Conservation (phyloP, 2,113 vertebrate genomes). For the Equus quagga region DNA sequence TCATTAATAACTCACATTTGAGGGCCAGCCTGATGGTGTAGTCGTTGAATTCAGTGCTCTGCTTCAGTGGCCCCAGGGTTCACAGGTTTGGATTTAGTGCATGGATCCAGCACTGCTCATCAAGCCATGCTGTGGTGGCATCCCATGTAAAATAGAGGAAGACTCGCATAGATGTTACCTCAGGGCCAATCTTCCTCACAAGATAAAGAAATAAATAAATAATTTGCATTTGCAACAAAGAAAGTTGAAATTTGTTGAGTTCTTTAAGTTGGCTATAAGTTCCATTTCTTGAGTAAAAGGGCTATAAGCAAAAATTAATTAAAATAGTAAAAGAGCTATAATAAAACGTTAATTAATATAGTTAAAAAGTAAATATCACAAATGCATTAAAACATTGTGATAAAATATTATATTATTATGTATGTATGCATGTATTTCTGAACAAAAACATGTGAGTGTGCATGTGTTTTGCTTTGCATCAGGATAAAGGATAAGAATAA, state of each 20-base stretch:
- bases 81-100: too few species aligned
- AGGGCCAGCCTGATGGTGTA: too few species aligned
- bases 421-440: background rate
- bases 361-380: background rate
- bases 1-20: background rate
- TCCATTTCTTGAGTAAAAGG: background rate
- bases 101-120: too few species aligned
- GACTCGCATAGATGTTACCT: too few species aligned
- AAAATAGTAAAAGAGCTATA: background rate
- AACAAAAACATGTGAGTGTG: background rate
- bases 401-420: background rate
- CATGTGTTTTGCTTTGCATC: background rate
- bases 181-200: too few species aligned
- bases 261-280: background rate
- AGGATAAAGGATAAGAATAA: background rate
- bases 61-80: too few species aligned
- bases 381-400: background rate
- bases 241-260: background rate
- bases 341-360: background rate
- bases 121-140: too few species aligned
- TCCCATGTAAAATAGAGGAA: too few species aligned
- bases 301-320: background rate
- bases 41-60: too few species aligned
- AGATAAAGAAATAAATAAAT: background rate
- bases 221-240: background rate